These are phyloP conservation scores for Diabrotica undecimpunctata DNA, from an alignment of 1,140 invertebrate genomes.

Conservation along the genomic window DNA sequence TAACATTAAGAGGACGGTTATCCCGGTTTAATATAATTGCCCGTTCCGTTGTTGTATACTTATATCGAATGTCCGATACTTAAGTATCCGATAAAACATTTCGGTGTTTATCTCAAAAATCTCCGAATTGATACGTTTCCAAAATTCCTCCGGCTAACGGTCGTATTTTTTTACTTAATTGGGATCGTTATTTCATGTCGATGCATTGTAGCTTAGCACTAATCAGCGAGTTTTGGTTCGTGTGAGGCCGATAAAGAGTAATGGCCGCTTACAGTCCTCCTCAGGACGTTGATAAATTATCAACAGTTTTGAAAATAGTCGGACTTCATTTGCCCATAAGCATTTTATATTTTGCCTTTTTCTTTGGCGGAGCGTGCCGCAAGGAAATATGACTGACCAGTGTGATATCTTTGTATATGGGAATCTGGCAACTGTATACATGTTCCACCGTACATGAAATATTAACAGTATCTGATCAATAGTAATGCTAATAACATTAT, in stretches of 20 bases:
- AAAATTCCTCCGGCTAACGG: no score
- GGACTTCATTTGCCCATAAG: slow-evolving; percentile 36
- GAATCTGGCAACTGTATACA: neutral
- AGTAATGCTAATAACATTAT: no score
- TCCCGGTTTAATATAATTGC: no score
- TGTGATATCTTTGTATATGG: neutral
- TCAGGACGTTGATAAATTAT: slow-evolving; percentile 37
- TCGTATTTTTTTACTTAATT: slow-evolving; percentile 5
- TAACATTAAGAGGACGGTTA: no score
- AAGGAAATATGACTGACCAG: slow-evolving; percentile 5
- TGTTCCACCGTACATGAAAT: no score
- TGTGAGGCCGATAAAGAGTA: slow-evolving; percentile 36
- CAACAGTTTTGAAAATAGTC: slow-evolving; percentile 37
- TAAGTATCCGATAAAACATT: no score
- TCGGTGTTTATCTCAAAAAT: no score
- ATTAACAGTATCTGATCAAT: no score
- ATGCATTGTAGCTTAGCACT: slow-evolving; percentile 36
- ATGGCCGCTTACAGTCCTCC: slow-evolving; percentile 35
- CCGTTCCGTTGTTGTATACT: no score
- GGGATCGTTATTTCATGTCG: slow-evolving; percentile 28
- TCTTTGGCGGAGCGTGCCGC: slow-evolving; percentile 5
- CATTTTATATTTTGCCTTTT: slow-evolving; percentile 31
- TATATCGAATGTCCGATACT: no score
- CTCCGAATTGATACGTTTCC: no score
- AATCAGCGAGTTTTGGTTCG: slow-evolving; percentile 34